Conservation (phyloP, 2,888 invertebrate genomes). For the Tethea ocularis region DNA sequence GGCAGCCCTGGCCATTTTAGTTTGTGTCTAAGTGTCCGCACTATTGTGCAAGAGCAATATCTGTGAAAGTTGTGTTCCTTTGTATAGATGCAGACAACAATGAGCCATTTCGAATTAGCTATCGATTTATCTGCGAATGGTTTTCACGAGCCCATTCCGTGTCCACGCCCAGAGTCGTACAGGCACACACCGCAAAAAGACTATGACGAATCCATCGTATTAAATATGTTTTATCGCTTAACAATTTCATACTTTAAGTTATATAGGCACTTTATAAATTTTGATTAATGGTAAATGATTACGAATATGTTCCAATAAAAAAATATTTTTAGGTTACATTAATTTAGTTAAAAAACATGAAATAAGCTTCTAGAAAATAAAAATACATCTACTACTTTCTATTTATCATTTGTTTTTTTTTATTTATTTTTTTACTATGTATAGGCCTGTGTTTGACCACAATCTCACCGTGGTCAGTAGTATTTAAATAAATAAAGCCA, state of each 20-base stretch:
- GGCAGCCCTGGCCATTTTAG: conserved; percentile 42
- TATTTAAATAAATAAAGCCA: no score
- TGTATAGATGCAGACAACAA: conserved; percentile 77
- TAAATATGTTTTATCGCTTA: conserved; percentile 1
- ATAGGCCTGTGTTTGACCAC: no score
- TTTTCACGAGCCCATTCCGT: conserved; percentile 58
- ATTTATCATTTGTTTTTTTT: no score
- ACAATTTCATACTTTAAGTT: background rate
- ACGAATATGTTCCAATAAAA: background rate
- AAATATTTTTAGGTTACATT: no score
- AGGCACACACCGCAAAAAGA: conserved; percentile 37
- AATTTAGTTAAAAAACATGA: no score
- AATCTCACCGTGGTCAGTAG: no score
- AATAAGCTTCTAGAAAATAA: no score
- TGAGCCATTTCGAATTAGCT: conserved; percentile 79
- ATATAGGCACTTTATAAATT: background rate
- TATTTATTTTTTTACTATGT: no score
- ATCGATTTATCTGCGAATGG: conserved; percentile 77
- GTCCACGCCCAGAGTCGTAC: conserved; percentile 47
- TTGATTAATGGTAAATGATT: background rate
- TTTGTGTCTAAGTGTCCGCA: conserved; percentile 40
- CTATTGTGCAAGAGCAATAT: conserved; percentile 68
- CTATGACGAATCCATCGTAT: conserved; percentile 31
- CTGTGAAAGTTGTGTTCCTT: conserved; percentile 76
- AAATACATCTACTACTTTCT: no score